phyloP scores from a whole-genome alignment of 2,888 invertebrate species.

The Apodemia hepburni region DNA sequence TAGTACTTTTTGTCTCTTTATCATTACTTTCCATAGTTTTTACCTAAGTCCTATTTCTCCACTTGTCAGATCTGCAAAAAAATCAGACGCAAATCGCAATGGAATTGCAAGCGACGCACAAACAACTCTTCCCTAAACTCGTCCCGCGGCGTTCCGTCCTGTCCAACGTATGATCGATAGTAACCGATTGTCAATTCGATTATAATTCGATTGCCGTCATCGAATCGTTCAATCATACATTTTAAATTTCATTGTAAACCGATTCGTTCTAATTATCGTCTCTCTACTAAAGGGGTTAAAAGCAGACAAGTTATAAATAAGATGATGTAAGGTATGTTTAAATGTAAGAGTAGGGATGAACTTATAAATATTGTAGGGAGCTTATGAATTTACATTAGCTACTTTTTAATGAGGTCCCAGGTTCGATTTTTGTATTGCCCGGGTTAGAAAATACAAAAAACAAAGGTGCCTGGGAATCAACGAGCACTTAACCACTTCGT shows the following conservation, averaged over 20 bases:
- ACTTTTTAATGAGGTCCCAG: no score
- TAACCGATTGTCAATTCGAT: conserved; percentile 39
- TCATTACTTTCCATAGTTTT: no score
- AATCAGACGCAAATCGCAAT: background rate
- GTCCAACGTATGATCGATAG: conserved; percentile 49
- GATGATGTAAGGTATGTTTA: no score
- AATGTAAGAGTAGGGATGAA: no score
- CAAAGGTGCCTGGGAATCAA: no score
- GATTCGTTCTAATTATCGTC: conserved; percentile 3
- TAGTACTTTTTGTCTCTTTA: no score
- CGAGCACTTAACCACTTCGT: no score
- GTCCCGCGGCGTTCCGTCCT: background rate
- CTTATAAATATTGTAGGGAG: no score
- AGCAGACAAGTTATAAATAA: background rate
- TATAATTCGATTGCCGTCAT: conserved; percentile 27
- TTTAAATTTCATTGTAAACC: conserved; percentile 25
- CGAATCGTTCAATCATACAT: conserved; percentile 29
- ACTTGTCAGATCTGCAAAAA: background rate
- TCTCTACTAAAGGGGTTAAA: background rate
- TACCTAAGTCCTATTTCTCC: background rate
- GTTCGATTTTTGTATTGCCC: no score
- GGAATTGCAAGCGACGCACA: background rate
- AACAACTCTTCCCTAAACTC: conserved; percentile 3
- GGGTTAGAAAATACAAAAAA: no score
- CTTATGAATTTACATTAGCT: no score